These are phyloP conservation scores for Collichthys lucidus DNA, from an alignment of 2,113 vertebrate species.

Conservation along the genomic window DNA sequence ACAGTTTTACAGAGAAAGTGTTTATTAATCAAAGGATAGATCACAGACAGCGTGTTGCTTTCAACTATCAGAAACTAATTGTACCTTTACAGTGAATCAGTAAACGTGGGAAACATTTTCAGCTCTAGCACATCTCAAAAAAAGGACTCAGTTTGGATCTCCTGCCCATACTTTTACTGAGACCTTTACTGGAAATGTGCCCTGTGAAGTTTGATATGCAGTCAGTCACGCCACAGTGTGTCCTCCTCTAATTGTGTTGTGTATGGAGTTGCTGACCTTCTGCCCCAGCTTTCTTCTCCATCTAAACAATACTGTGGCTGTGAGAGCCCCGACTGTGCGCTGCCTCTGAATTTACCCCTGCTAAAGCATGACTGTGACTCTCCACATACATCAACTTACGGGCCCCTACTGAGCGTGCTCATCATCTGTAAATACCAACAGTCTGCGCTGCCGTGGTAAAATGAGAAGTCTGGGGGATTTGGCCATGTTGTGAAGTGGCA, in stretches of 20 bases:
- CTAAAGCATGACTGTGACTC: slow-evolving; percentile 78
- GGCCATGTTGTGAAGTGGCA: slow-evolving; percentile 45
- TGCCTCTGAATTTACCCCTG: slow-evolving; percentile 66
- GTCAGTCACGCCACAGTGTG: slow-evolving; percentile 60
- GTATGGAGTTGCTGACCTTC: slow-evolving; percentile 66
- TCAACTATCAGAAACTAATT: not conserved
- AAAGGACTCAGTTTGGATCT: not conserved
- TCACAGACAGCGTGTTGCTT: not conserved
- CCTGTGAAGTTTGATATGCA: slow-evolving; percentile 38
- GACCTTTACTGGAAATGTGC: not conserved
- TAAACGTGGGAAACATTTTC: not conserved
- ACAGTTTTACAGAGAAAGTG: not conserved
- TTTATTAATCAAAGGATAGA: not conserved
- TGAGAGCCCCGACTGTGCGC: slow-evolving; percentile 62
- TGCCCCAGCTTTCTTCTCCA: slow-evolving; percentile 35
- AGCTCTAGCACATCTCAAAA: not conserved
- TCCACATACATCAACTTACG: slow-evolving; percentile 67
- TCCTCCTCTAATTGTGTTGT: slow-evolving; percentile 55
- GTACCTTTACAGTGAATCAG: not conserved
- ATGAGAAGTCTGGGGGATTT: slow-evolving; percentile 76
- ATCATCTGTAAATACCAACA: slow-evolving; percentile 83
- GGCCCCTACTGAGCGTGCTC: slow-evolving; percentile 71
- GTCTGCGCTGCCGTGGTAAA: slow-evolving; percentile 62
- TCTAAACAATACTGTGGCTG: slow-evolving; percentile 49
- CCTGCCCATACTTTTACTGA: not conserved